phyloP scores from a whole-genome alignment of 2,113 vertebrate species.

The Catharus bicknelli region DNA sequence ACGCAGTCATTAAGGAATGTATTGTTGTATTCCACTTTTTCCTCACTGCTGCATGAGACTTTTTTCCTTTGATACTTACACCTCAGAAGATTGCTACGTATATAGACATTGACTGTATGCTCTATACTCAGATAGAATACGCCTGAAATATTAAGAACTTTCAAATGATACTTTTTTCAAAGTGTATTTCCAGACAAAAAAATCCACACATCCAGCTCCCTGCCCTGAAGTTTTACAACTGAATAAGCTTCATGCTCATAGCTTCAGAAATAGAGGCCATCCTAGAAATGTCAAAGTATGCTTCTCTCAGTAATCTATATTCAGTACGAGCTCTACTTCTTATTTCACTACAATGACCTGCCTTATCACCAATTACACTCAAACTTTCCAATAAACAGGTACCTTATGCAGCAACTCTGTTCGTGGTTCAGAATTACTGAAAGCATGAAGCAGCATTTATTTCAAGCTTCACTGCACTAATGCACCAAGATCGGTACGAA shows the following conservation, averaged over 20 bases:
- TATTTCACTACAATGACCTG: background rate
- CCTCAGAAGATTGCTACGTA: background rate
- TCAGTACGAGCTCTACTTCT: background rate
- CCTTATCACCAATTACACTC: background rate
- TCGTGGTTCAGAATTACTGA: background rate
- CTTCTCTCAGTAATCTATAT: background rate
- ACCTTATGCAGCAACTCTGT: background rate
- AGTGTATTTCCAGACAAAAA: background rate
- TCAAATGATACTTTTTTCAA: background rate
- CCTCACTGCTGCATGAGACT: background rate
- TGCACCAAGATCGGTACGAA: background rate
- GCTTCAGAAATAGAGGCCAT: background rate
- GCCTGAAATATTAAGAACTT: background rate
- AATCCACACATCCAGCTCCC: background rate
- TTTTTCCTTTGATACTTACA: background rate
- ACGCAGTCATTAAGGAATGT: background rate
- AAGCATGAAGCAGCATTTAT: background rate
- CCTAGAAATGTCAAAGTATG: background rate
- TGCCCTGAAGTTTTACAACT: background rate
- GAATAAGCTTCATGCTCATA: background rate
- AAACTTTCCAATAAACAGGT: background rate
- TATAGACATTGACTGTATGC: accelerated
- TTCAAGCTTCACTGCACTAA: background rate
- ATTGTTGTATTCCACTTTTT: background rate
- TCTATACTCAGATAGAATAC: background rate